Evolutionary conservation across 2,888 invertebrate species (phyloP), one percentile per base, ranked within the genome.

Genomic region (Heteropelma amictum): DNA sequence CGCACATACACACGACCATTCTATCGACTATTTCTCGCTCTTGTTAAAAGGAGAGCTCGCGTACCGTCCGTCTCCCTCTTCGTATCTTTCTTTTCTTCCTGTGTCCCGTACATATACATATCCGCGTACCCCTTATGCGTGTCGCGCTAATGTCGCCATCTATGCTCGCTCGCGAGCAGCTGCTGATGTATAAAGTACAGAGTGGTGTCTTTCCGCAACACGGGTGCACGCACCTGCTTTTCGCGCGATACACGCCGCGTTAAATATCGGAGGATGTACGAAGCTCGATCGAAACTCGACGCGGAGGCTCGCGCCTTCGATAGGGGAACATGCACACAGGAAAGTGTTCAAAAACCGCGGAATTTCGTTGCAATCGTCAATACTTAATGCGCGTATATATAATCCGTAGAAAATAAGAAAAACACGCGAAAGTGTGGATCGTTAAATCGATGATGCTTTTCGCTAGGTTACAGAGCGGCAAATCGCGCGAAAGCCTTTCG

Each of bases 401-500:
- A 8, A 0, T 42, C 19, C 7, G 17, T 23, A 10, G 4, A 26
- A 5, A n/a, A 45, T 1, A 23, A 23, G 0, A 17, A 17, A 12
- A 10, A 7, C n/a, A n/a, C n/a, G n/a, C n/a, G n/a, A n/a, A n/a
- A n/a, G n/a, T n/a, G n/a, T n/a, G n/a, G n/a, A n/a, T n/a, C n/a
- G n/a, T n/a, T n/a, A n/a, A n/a, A n/a, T n/a, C n/a, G n/a, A n/a
- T n/a, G n/a, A n/a, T n/a, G n/a, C n/a, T n/a, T n/a, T n/a, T n/a
- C 38, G 38, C 12, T n/a, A 12, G 38, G 38, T 38, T 12, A 38
- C 14, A 38, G 14, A 38, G 14, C 38, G 38, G 12, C n/a, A 10
- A 10, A 7, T 5, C 30, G 51, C 58, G 68, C 49, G 68, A 69
- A 84, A 83, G 81, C 81, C 79, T 80, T 78, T 80, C 82, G 83